phyloP scores from a whole-genome alignment of 2,797 vertebrate species.

The Hozukius guyotensis region DNA sequence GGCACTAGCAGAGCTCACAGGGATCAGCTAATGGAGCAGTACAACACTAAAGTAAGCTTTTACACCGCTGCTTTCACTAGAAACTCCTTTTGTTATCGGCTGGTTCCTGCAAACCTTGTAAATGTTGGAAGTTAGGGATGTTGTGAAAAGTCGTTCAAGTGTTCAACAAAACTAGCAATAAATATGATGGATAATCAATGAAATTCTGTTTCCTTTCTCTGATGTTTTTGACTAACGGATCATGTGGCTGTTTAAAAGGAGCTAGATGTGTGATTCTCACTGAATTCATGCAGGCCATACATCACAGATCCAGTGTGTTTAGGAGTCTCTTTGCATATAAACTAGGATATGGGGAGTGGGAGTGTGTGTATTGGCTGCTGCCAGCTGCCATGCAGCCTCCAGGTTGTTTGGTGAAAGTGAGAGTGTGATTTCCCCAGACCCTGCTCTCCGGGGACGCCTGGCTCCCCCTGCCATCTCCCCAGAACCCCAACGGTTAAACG shows the following conservation, averaged over 20 bases:
- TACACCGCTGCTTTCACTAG: conserved; percentile 31
- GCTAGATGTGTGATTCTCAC: conserved; percentile 27
- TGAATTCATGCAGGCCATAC: conserved; percentile 39
- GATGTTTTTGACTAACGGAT: conserved; percentile 4
- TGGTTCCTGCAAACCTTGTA: conserved; percentile 32
- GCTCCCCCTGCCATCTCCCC: conserved; percentile 73
- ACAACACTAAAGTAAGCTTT: conserved; percentile 60
- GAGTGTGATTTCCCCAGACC: conserved; percentile 83
- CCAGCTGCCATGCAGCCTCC: conserved; percentile 73
- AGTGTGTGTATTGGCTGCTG: conserved; percentile 65
- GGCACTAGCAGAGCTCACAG: conserved; percentile 68
- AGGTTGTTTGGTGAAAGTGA: conserved; percentile 79
- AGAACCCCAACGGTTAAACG: conserved; percentile 77
- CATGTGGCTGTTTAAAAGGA: conserved; percentile 8
- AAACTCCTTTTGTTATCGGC: conserved; percentile 44
- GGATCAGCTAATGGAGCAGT: conserved; percentile 71
- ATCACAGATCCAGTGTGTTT: conserved; percentile 53
- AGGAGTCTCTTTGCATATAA: conserved; percentile 75
- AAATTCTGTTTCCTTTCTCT: background rate
- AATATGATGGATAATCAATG: conserved; percentile 5
- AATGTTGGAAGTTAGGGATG: conserved; percentile 20
- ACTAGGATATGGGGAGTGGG: conserved; percentile 69
- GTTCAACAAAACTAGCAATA: conserved; percentile 13
- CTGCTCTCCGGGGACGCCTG: conserved; percentile 69
- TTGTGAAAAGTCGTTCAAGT: conserved; percentile 11